Conservation (phyloP, 2,888 invertebrate species). For the Platycheirus albimanus region DNA sequence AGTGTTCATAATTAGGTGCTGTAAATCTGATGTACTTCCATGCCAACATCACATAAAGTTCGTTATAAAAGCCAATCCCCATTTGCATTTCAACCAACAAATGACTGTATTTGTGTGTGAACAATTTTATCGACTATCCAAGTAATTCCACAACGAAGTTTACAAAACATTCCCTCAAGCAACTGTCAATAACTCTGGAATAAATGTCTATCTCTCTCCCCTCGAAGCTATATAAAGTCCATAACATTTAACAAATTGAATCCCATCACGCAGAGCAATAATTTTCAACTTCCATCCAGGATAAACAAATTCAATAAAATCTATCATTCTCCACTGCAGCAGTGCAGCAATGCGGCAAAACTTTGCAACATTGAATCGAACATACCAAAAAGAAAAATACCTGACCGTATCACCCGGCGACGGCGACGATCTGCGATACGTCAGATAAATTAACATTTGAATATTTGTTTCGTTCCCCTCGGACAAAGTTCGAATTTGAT, state of each 20-base stretch:
- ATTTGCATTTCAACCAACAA: neutral
- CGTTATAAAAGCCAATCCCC: conserved; percentile 10
- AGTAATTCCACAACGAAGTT: neutral
- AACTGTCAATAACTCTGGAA: conserved; percentile 45
- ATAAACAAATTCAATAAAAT: conserved; percentile 41
- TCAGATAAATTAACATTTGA: conserved; percentile 66
- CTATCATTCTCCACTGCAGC: conserved; percentile 31
- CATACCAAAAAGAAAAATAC: conserved; percentile 13
- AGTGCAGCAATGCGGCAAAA: too few relatives aligned
- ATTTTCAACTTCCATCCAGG: conserved; percentile 42
- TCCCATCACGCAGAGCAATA: conserved; percentile 50
- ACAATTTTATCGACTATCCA: neutral
- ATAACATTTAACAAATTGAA: conserved; percentile 56
- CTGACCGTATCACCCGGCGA: conserved; percentile 29
- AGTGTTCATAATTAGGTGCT: too few relatives aligned
- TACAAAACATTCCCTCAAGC: conserved; percentile 11
- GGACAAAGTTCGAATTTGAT: conserved; percentile 1
- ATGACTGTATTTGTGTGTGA: conserved; percentile 6
- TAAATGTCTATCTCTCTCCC: conserved; percentile 1
- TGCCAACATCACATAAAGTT: neutral
- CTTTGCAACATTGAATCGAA: neutral
- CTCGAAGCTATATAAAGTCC: conserved; percentile 10
- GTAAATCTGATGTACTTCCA: too few relatives aligned
- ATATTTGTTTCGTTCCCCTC: conserved; percentile 25
- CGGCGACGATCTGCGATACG: conserved; percentile 52